Evolutionary conservation across 2,797 vertebrate species (phyloP), one percentile per base, ranked within the genome.

Genomic region (Tiaroga cobitis): DNA sequence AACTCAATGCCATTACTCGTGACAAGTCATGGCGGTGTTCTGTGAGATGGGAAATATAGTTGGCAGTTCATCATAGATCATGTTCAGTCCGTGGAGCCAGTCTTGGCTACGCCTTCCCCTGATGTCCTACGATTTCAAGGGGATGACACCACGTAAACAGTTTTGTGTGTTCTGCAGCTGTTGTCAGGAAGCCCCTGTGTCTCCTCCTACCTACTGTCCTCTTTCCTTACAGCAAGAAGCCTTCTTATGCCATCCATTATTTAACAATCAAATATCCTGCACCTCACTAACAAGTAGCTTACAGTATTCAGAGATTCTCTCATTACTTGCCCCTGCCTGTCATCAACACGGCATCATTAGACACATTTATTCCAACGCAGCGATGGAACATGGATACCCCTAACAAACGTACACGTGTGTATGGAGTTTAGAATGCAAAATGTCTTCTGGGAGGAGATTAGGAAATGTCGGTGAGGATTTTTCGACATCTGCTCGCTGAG

Each of bases 191-290:
- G 81, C 46, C 74, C 37, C 51, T 83, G 26, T 65, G 29, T 87
- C 77, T 87, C 82, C 85, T 84, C 80, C 82, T 76, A 84, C 86
- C 74, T 82, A 69, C 74, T 78, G 72, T 86, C 86, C 87, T 89
- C 39, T 65, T 80, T 90, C 84, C 80, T 85, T 24, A 72, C 91
- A 86, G 90, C 90, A 89, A 87, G 86, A 82, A 86, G 84, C 87
- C 59, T 73, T 87, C 91, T 90, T 88, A 88, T 90, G 89, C 90
- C 91, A 94, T 95, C 91, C 89, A 95, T 95, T 94, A 95, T 95
- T 96, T 91, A 95, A 90, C 87, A 89, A 90, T 86, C 85, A 9
- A 68, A 90, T 88, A 70, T 54, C 61, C 61, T 81, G 81, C 83
- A 80, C 87, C 81, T 85, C 78, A 70, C 85, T 90, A 90, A 90